phyloP scores from a whole-genome alignment of 1,140 invertebrate genomes.

The Sipha flava region DNA sequence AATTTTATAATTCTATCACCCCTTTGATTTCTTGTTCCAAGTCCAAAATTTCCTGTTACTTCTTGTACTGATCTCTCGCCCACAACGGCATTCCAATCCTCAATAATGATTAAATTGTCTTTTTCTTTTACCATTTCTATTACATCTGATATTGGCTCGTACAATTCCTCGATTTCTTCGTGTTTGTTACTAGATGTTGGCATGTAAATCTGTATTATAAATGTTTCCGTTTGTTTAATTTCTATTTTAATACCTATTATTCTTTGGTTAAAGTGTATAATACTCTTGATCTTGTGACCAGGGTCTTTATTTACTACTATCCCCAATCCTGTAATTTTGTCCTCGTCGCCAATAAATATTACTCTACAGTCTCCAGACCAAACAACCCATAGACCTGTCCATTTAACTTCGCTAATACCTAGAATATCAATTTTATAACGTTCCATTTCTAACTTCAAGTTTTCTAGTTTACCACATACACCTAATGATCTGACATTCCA shows the following conservation, averaged over 20 bases:
- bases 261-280: not conserved
- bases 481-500: too few relatives aligned
- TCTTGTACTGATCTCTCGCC: not conserved
- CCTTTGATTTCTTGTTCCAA: too few relatives aligned
- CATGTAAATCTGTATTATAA: slow-evolving; percentile 30
- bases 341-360: not conserved
- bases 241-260: not conserved
- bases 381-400: not conserved
- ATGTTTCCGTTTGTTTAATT: too few relatives aligned
- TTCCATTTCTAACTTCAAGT: not conserved
- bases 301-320: not conserved
- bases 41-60: too few relatives aligned
- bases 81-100: slow-evolving; percentile 30
- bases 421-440: not conserved
- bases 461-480: not conserved
- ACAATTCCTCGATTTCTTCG: slow-evolving; percentile 17
- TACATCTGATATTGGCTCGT: not conserved
- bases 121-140: not conserved
- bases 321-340: not conserved
- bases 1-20: too few relatives aligned
- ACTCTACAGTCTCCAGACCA: not conserved
- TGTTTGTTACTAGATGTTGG: not conserved
- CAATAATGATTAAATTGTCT: slow-evolving; percentile 21
- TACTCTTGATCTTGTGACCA: not conserved
- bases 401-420: not conserved